Conservation (phyloP, 2,113 vertebrate genomes). For the Arothron firmamentum region DNA sequence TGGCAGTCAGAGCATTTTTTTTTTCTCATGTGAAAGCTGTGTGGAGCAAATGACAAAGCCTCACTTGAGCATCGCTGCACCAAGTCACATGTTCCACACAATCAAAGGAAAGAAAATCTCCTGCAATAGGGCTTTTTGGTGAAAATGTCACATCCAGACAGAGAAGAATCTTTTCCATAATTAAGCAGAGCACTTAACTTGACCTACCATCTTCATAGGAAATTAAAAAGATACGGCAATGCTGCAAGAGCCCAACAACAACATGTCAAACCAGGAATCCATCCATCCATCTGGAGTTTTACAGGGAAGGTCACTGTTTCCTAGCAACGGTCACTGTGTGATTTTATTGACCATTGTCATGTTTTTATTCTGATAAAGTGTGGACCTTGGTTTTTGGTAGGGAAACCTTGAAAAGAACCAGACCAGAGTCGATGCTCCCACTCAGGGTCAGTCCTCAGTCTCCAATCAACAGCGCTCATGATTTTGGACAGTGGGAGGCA, state of each 20-base stretch:
- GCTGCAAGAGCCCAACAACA: background rate
- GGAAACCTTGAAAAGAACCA: background rate
- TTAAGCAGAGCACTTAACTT: no score
- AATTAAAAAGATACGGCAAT: background rate
- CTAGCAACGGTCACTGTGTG: background rate
- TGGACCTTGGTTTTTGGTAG: background rate
- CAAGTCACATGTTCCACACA: conserved; percentile 18
- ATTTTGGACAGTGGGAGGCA: background rate
- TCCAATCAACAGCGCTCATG: no score
- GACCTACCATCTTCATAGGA: background rate
- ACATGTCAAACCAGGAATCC: background rate
- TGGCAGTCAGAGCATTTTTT: conserved; percentile 15
- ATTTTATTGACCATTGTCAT: background rate
- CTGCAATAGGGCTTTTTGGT: no score
- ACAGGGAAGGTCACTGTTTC: background rate
- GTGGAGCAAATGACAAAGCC: conserved; percentile 43
- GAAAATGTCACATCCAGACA: no score
- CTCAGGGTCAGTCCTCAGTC: no score
- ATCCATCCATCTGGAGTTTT: background rate
- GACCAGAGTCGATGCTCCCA: background rate
- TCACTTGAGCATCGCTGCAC: conserved; percentile 16
- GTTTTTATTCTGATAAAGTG: background rate
- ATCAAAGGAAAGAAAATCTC: background rate
- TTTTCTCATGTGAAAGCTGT: conserved; percentile 12
- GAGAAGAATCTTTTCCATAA: no score